Conservation (phyloP, 2,797 vertebrate genomes). For the Eulemur albifrons region DNA sequence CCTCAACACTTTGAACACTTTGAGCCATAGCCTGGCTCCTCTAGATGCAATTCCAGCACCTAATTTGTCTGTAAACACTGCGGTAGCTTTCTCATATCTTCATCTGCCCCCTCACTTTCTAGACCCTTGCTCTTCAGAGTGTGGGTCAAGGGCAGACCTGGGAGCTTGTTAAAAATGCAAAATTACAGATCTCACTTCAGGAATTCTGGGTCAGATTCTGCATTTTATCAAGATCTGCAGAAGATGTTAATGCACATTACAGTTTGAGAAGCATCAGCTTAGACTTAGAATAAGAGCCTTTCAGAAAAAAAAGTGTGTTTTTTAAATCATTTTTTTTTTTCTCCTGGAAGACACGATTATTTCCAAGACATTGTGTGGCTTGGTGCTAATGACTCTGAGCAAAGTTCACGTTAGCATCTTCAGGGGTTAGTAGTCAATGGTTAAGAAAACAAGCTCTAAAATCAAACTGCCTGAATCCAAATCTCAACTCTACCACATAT, state of each 20-base stretch:
- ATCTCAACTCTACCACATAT: neutral
- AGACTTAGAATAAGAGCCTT: neutral
- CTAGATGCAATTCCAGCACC: neutral
- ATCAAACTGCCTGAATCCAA: neutral
- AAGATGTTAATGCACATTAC: neutral
- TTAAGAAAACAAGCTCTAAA: neutral
- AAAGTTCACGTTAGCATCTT: neutral
- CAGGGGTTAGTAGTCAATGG: neutral
- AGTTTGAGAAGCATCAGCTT: neutral
- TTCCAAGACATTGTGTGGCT: neutral
- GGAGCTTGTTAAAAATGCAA: neutral
- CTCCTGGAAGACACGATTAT: neutral
- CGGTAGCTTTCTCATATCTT: neutral
- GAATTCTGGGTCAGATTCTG: no score
- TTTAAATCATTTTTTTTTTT: neutral
- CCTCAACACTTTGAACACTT: neutral
- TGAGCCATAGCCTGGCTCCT: neutral
- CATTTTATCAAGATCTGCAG: neutral
- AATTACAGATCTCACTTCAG: neutral
- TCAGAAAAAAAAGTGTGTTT: neutral
- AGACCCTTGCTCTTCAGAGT: neutral
- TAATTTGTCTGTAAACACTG: neutral
- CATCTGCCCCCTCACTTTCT: neutral
- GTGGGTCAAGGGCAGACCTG: neutral
- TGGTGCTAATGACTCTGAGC: neutral